Evolutionary conservation across 1,140 invertebrate species (phyloP), one percentile per base, ranked within the genome.

Genomic region (Drosophila sp.): DNA sequence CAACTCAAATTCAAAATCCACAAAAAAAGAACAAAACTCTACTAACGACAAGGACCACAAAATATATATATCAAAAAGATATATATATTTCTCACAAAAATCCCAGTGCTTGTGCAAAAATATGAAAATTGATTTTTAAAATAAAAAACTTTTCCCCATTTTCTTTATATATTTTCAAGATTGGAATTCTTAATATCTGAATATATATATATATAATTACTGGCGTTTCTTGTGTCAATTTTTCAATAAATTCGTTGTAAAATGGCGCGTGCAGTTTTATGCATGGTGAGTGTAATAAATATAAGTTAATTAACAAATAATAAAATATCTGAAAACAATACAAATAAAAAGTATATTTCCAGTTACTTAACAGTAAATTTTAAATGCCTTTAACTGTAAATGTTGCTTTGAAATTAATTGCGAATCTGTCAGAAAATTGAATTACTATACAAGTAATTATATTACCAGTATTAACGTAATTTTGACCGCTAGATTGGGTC

Each of bases 261-360:
- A 91, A 91, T 91, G 90, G 72, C 90, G 90, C 90, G 90, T 91
- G 90, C 90, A 89, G 86, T 71, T 72, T 57, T 90, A 54, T 91
- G 90, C 90, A 91, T 91, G 90, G 90, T 91, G 76, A 91, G 90
- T 91, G 77, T 67, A 25, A 36, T 13, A 46, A 29, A 13, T 14
- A 16, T 34, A 46, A 40, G 36, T 40, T 48, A 59, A 21, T 45
- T n/a, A 50, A 21, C 16, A 21, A 13, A 25, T 18, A 21, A 59
- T 14, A 29, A 16, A 4, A 11, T 3, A 11, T 2, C 21, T 21
- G 1, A 21, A 13, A 25, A 11, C 25, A 7, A 45, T 0, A 9
- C 21, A 48, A 25, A 25, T 9, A 46, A 18, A 50, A 27, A 50
- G n/a, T n/a, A n/a, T n/a, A 50, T 13, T 50, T 8, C 48, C 5